Conservation (phyloP, 2,797 vertebrate species). For the Halcyon badia region DNA sequence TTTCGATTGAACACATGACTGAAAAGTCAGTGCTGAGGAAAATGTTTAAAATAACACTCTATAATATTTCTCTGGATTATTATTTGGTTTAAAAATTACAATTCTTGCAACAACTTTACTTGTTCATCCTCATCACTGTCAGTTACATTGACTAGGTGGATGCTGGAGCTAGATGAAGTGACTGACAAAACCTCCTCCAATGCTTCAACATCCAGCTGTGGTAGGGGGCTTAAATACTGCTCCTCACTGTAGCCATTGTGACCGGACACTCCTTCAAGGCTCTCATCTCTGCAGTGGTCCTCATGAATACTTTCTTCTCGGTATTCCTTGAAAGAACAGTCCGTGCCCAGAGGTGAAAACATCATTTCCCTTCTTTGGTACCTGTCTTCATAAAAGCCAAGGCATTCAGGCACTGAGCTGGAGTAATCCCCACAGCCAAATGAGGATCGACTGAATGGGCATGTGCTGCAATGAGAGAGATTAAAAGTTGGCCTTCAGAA, state of each 20-base stretch:
- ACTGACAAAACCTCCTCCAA: constrained; percentile 77
- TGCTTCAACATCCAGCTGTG: constrained; percentile 61
- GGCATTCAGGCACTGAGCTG: constrained; percentile 72
- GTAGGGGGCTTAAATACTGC: constrained; percentile 54
- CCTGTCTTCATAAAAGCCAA: constrained; percentile 72
- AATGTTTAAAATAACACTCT: constrained; percentile 66
- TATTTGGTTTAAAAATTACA: constrained; percentile 75
- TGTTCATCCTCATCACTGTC: constrained; percentile 80
- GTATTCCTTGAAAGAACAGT: constrained; percentile 68
- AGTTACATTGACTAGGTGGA: constrained; percentile 76
- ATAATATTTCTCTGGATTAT: neutral
- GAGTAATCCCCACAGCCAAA: constrained; percentile 75
- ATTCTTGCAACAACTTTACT: constrained; percentile 78
- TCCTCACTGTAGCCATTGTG: constrained; percentile 60
- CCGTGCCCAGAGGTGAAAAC: constrained; percentile 70
- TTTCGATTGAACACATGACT: constrained; percentile 65
- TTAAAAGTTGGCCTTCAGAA: neutral
- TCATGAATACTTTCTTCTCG: constrained; percentile 22
- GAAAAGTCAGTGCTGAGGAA: constrained; percentile 61
- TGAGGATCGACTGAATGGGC: constrained; percentile 74
- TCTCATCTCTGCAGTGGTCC: constrained; percentile 49
- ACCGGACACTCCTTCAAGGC: constrained; percentile 46
- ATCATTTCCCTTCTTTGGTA: constrained; percentile 75
- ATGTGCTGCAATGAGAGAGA: constrained; percentile 77
- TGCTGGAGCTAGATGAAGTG: constrained; percentile 63